Base-by-base conservation (phyloP, 2,113 vertebrate genomes). In the Zootoca vivipara region DNA sequence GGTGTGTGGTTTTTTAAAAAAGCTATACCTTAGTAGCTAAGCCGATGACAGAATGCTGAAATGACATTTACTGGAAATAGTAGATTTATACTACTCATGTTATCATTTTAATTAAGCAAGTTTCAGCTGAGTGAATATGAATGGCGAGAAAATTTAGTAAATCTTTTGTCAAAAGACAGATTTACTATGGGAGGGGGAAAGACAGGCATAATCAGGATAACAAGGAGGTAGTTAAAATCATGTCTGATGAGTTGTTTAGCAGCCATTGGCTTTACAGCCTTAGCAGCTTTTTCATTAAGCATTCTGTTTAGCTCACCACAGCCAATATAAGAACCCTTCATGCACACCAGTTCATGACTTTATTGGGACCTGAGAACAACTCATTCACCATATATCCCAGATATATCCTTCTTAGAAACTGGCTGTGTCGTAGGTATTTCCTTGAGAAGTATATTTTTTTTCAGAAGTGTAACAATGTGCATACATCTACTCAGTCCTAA, bases 101-200 rank as follows among this genome's bases (percentile, higher is more conserved):
- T 20, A 84, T 86, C 20, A 64, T 86, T 82, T 90, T 28, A 89
- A 91, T 89, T 89, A 90, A 20, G 42, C 69, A 80, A 84, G 69
- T 81, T 86, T 91, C 83, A 78, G 22, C 35, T 91, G 33, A 42
- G 62, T 81, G 82, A 83, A 83, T 92, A 82, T 81, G 87, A 89
- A 89, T 90, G 30, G 73, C 78, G 81, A 88, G 74, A 40, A 90
- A 90, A 83, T 87, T 86, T 70, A 83, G 42, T 30, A 86, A 89
- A 90, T 4, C 56, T 92, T 81, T 89, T n/a, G 79, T 84, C 42
- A 75, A 79, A 85, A n/a, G 22, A 90, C 7, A 86, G 78, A 92
- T 58, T 89, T 90, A 70, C 1, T 30, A 30, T 78, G 72, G 38
- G 70, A 52, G 38, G 13, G 26, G 6, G 62, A 87, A 40, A 67